phyloP scores from a whole-genome alignment of 1,140 invertebrate species.

The Plodia interpunctella region DNA sequence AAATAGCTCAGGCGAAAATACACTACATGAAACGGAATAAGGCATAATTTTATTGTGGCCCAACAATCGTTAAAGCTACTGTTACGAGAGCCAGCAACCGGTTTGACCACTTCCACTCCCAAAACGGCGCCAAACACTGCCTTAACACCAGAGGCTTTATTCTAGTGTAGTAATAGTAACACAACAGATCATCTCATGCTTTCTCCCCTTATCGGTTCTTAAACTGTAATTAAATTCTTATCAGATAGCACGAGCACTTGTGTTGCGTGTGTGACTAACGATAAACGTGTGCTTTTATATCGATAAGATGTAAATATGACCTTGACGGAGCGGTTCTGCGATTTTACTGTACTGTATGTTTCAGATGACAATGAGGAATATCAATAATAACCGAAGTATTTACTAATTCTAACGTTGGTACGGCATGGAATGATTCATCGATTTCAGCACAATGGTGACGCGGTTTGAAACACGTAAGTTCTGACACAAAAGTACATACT shows the following conservation, averaged over 20 bases:
- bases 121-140: constrained; percentile 46
- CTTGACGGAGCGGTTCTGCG: background rate
- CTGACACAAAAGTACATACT: background rate
- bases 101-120: constrained; percentile 47
- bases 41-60: constrained; percentile 54
- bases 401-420: background rate
- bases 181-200: constrained; percentile 29
- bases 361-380: constrained; percentile 3
- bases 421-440: background rate
- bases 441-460: background rate
- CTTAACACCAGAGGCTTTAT: constrained; percentile 25
- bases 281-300: constrained; percentile 8
- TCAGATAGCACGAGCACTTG: constrained; percentile 17
- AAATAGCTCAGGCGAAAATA: constrained; percentile 10
- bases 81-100: constrained; percentile 56
- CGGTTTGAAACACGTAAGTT: background rate
- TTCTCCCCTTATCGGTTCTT: constrained; percentile 47
- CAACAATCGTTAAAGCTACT: constrained; percentile 64
- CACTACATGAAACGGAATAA: constrained; percentile 32
- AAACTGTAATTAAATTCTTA: constrained; percentile 41
- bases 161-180: constrained; percentile 21
- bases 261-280: constrained; percentile 14
- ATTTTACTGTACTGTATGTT: background rate
- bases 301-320: constrained; percentile 13
- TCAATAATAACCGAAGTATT: background rate